Conservation (phyloP, 2,888 invertebrate species). For the Seira musarum region DNA sequence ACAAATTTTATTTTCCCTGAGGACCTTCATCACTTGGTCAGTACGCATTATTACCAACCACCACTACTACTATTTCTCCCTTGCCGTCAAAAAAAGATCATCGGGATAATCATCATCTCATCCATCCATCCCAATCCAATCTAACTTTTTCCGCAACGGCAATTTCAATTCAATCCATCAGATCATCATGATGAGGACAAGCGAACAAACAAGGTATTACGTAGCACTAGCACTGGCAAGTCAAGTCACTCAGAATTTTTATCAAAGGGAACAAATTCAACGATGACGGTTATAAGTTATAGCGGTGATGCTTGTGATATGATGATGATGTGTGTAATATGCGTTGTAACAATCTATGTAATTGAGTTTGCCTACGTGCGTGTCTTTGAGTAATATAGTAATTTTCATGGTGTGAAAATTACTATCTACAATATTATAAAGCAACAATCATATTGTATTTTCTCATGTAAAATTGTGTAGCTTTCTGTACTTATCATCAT, state of each 20-base stretch:
- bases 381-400: constrained; percentile 59
- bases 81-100: constrained; percentile 1
- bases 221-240: too few species aligned
- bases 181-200: constrained; percentile 45
- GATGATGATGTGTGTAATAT: constrained; percentile 27
- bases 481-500: constrained; percentile 22
- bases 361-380: constrained; percentile 56
- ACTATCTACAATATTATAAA: constrained; percentile 31
- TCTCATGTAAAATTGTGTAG: constrained; percentile 31
- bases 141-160: constrained; percentile 47
- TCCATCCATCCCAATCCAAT: constrained; percentile 29
- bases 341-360: constrained; percentile 52
- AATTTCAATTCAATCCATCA: constrained; percentile 60
- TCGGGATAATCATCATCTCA: constrained; percentile 41
- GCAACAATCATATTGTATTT: constrained; percentile 28
- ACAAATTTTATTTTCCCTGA: constrained; percentile 36
- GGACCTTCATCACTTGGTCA: constrained; percentile 28
- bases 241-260: background rate
- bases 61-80: background rate
- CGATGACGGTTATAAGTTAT: background rate
- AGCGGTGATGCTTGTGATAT: constrained; percentile 38
- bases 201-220: constrained; percentile 59
- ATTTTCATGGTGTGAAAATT: constrained; percentile 61
- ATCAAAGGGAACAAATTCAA: background rate
- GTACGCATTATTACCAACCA: background rate